Evolutionary conservation across 2,797 vertebrate genomes (phyloP).

Genomic region (Dendrocincla fuliginosa): DNA sequence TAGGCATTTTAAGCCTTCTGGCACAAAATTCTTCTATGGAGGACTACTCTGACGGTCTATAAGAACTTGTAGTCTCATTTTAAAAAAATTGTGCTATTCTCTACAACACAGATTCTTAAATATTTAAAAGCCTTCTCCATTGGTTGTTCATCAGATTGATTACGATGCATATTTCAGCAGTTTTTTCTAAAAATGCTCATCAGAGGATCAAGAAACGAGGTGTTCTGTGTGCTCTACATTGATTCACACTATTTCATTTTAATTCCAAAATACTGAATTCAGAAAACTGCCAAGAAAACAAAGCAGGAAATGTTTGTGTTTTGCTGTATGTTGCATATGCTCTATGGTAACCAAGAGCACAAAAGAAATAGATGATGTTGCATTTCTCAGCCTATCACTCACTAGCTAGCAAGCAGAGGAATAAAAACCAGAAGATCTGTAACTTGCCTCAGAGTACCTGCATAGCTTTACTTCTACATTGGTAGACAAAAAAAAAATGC

Average conservation of each 20-base stretch:
- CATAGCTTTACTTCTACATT: background rate
- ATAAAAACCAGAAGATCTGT: background rate
- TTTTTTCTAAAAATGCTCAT: constrained; percentile 68
- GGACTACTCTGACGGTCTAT: background rate
- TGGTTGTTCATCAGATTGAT: constrained; percentile 67
- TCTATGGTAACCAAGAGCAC: constrained; percentile 53
- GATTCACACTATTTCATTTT: constrained; percentile 63
- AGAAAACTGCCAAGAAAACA: constrained; percentile 59
- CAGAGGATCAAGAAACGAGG: constrained; percentile 62
- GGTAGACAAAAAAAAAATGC: background rate
- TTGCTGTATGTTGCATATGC: constrained; percentile 44
- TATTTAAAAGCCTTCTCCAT: constrained; percentile 54
- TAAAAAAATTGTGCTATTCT: constrained; percentile 37
- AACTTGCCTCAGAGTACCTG: background rate
- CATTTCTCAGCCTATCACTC: constrained; percentile 44
- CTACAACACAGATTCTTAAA: constrained; percentile 50
- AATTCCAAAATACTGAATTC: constrained; percentile 63
- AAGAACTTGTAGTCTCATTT: constrained; percentile 37
- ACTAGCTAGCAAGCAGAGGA: constrained; percentile 3
- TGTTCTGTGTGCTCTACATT: constrained; percentile 40
- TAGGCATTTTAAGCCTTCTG: background rate
- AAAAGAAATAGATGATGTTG: constrained; percentile 65
- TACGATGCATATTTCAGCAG: constrained; percentile 70
- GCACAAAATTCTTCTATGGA: background rate
- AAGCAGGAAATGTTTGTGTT: constrained; percentile 59